phyloP scores from a whole-genome alignment of 1,140 invertebrate genomes.

The Cryptotermes secundus region DNA sequence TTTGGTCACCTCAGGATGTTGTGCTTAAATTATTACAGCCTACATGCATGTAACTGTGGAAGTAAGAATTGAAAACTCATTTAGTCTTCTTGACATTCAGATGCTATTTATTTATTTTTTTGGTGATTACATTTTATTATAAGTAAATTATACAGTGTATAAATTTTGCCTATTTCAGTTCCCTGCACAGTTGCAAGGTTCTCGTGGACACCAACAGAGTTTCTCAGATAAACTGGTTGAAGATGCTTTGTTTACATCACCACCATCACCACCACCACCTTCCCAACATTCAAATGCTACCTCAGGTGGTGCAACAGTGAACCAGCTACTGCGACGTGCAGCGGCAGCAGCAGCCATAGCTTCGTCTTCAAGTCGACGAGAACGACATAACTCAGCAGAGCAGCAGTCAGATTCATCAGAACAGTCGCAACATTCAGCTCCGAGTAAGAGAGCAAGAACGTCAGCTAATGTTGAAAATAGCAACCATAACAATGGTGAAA shows the following conservation, averaged over 20 bases:
- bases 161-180: neutral
- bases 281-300: conserved; percentile 45
- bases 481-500: conserved; percentile 54
- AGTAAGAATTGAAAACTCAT: neutral
- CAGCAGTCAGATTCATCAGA: conserved; percentile 23
- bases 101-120: neutral
- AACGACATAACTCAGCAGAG: conserved; percentile 55
- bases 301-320: conserved; percentile 53
- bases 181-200: conserved; percentile 42
- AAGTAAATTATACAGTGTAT: neutral
- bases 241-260: conserved; percentile 56
- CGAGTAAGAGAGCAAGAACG: conserved; percentile 26
- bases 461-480: conserved; percentile 33
- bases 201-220: conserved; percentile 49
- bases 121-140: neutral
- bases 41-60: no score
- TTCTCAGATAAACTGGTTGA: conserved; percentile 57
- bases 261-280: conserved; percentile 53
- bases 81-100: neutral
- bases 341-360: conserved; percentile 46
- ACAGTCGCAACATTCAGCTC: neutral
- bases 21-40: no score
- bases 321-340: conserved; percentile 64
- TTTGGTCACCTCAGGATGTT: no score
- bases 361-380: conserved; percentile 48